A percentile compares a stretch with the other conserved stretches of the same genome.
Conservation (phyloP, 2,888 invertebrate species). For the Clanis bilineata region DNA sequence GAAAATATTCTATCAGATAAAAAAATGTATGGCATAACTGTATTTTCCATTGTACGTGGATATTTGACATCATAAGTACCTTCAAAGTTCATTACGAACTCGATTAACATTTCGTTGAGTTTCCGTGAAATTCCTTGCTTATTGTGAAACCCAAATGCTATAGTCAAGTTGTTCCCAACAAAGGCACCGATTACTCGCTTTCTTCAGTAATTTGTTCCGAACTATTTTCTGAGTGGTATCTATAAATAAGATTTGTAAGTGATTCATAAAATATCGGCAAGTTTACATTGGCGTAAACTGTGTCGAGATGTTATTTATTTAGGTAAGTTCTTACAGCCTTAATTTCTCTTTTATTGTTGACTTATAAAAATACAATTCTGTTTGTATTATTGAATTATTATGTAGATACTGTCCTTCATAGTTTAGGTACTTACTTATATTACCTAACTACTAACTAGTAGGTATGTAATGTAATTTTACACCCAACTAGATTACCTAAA, state of each 20-base stretch:
- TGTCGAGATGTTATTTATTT: neutral
- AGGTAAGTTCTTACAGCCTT: neutral
- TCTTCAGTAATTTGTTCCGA: conserved; percentile 41
- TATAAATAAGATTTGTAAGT: neutral
- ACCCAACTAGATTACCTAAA: no score
- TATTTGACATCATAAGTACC: conserved; percentile 5
- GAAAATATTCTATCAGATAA: neutral
- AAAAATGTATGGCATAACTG: neutral
- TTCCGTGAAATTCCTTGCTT: conserved; percentile 37
- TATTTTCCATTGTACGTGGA: neutral
- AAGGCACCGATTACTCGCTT: conserved; percentile 36
- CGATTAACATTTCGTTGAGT: conserved; percentile 31
- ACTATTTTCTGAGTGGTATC: neutral
- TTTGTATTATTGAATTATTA: no score
- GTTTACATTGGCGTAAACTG: neutral
- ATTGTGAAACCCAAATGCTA: conserved; percentile 30
- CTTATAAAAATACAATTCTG: no score
- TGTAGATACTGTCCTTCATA: no score
- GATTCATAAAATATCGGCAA: neutral
- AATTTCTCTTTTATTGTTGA: neutral
- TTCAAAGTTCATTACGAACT: conserved; percentile 22
- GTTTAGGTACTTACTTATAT: no score
- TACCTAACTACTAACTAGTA: no score
- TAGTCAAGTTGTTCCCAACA: conserved; percentile 39
- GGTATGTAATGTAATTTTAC: no score